These are phyloP conservation scores for Phylloscopus trochilus DNA, from an alignment of 2,113 vertebrate species.

Conservation along the genomic window DNA sequence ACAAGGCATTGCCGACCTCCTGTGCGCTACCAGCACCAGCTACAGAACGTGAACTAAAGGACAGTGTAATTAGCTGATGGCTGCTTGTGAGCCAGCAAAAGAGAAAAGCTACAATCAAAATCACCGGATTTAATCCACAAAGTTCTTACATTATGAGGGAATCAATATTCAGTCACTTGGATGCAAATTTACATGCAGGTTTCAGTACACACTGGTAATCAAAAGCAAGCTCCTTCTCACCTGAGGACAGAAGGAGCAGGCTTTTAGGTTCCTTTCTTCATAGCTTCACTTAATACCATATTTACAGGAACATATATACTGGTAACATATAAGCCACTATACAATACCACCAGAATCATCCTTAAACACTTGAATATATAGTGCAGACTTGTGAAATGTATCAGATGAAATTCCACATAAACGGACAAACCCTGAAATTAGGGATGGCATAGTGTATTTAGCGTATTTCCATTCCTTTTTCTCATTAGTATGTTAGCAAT, in stretches of 20 bases:
- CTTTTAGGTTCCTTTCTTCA: slow-evolving; percentile 59
- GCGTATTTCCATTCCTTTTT: slow-evolving; percentile 64
- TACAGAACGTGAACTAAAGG: slow-evolving; percentile 62
- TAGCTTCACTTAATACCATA: slow-evolving; percentile 59
- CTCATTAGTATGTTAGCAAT: slow-evolving; percentile 57
- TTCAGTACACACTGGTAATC: slow-evolving; percentile 19
- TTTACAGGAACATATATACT: slow-evolving; percentile 57
- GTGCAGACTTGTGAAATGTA: slow-evolving; percentile 78
- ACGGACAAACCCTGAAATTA: slow-evolving; percentile 51
- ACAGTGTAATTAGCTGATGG: slow-evolving; percentile 23
- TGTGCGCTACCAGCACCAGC: slow-evolving; percentile 15
- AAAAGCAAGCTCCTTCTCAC: slow-evolving; percentile 52
- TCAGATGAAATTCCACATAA: slow-evolving; percentile 80
- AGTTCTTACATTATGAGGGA: slow-evolving; percentile 59
- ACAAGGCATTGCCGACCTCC: slow-evolving; percentile 45
- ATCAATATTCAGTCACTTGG: slow-evolving; percentile 51
- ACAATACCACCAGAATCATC: slow-evolving; percentile 72
- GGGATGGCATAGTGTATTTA: slow-evolving; percentile 47
- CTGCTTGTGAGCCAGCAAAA: slow-evolving; percentile 62
- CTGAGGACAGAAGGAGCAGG: slow-evolving; percentile 37
- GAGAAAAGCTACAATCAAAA: slow-evolving; percentile 60
- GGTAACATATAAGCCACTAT: slow-evolving; percentile 64
- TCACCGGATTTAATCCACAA: slow-evolving; percentile 1
- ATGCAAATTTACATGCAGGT: slow-evolving; percentile 8
- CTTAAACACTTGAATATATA: slow-evolving; percentile 88